Evolutionary conservation across 2,113 vertebrate genomes (phyloP), one percentile per base, ranked within the genome.

Genomic region (Sigmodon hispidus): DNA sequence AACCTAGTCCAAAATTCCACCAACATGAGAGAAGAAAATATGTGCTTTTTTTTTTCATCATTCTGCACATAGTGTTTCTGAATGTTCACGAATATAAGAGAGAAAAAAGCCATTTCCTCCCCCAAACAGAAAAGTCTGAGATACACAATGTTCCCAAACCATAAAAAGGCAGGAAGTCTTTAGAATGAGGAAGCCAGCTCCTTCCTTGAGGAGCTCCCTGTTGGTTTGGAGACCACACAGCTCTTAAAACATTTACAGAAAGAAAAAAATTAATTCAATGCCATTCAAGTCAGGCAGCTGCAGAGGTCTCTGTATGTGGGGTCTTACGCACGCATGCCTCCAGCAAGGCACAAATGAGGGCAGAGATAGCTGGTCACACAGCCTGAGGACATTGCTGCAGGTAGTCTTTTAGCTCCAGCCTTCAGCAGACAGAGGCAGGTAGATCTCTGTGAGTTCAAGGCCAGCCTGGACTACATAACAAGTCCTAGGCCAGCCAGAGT

Each of bases 141-240:
- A 72, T 21, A 75, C 16, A 13, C 15, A 86, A 57, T 86, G 93
- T 40, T 92, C 81, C 81, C 90, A 86, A 57, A 61, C 5, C 48
- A 55, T 48, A 31, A 40, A 73, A 81, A 94, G 85, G 67, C 76
- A 81, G 84, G 91, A 91, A 93, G 59, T 36, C 63, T 90, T 81
- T 59, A 11, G 43, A 87, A 72, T 52, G 67, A 55, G 91, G 80
- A 89, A 75, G 36, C 67, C 4, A 0, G 34, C 21, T n/a, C 77
- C 87, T 86, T 70, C 43, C 31, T 22, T 36, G 43, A 43, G n/a
- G 77, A 93, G 22, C 24, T 73, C 84, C 77, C 79, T 11, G 34
- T 36, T 48, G 87, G 19, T 75, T 90, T 91, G 55, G 69, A 94
- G 69, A 70, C 50, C 67, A n/a, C 21, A 12, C 6, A 52, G 48